A percentile compares a stretch with the other conserved stretches of the same genome.
phyloP scores from a whole-genome alignment of 1,140 invertebrate species.

The Leguminivora glycinivorella region DNA sequence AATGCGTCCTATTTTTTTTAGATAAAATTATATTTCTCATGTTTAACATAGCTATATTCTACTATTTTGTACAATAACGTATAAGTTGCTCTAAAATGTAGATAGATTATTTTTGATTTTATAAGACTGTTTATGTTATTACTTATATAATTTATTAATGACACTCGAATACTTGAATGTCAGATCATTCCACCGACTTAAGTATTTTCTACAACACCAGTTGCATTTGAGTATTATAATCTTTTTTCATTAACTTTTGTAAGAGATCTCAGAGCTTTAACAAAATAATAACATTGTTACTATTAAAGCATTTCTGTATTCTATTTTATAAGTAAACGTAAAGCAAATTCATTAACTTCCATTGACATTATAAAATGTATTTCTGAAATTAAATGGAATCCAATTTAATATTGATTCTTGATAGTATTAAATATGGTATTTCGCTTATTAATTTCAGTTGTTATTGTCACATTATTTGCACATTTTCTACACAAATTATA shows the following conservation, averaged over 20 bases:
- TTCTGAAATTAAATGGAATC: slow-evolving; percentile 17
- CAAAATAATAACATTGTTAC: slow-evolving; percentile 42
- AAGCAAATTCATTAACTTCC: background rate
- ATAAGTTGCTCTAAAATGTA: slow-evolving; percentile 48
- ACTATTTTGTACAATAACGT: slow-evolving; percentile 45
- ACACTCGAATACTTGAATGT: slow-evolving; percentile 58
- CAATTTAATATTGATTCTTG: slow-evolving; percentile 36
- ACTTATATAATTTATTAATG: slow-evolving; percentile 55
- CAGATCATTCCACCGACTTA: slow-evolving; percentile 73
- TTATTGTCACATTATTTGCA: slow-evolving; percentile 69
- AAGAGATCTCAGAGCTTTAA: slow-evolving; percentile 51
- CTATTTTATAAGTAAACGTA: slow-evolving; percentile 4
- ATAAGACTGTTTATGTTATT: slow-evolving; percentile 69
- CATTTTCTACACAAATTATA: slow-evolving; percentile 72
- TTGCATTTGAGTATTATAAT: slow-evolving; percentile 63
- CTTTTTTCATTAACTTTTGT: slow-evolving; percentile 38
- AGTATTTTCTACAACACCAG: slow-evolving; percentile 56
- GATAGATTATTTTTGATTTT: slow-evolving; percentile 52
- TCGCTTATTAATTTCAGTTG: slow-evolving; percentile 64
- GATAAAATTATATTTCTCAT: slow-evolving; percentile 46
- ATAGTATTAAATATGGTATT: slow-evolving; percentile 57
- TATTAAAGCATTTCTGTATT: slow-evolving; percentile 21
- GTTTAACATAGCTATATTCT: slow-evolving; percentile 39
- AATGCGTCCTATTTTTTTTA: slow-evolving; percentile 54
- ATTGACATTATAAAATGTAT: slow-evolving; percentile 23